Evolutionary conservation across 2,888 invertebrate species (phyloP).

Genomic region (Hemicrepidius hirtus): DNA sequence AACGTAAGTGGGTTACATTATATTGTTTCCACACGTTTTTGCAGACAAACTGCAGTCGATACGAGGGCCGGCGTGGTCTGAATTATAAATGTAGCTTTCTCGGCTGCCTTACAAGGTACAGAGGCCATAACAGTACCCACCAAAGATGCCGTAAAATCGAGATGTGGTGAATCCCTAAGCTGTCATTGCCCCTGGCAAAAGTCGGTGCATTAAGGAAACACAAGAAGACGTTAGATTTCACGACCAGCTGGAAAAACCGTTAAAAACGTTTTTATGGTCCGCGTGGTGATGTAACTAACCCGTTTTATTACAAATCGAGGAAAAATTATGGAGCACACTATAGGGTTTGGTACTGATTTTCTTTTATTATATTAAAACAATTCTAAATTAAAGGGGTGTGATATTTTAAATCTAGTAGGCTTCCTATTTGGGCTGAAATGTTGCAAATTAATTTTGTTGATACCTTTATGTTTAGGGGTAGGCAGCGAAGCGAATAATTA

Average conservation of each 20-base stretch:
- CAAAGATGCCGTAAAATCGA: slow-evolving; percentile 30
- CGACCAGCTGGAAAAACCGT: slow-evolving; percentile 5
- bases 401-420: too few species aligned
- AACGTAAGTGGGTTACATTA: slow-evolving; percentile 4
- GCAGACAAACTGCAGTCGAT: slow-evolving; percentile 40
- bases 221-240: slow-evolving; percentile 12
- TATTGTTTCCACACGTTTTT: slow-evolving; percentile 34
- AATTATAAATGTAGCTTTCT: slow-evolving; percentile 38
- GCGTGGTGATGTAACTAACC: not conserved
- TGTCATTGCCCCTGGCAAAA: slow-evolving; percentile 12
- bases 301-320: not conserved
- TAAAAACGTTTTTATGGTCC: slow-evolving; percentile 11
- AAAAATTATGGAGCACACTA: not conserved
- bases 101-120: slow-evolving; percentile 18
- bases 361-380: not conserved
- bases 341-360: too few species aligned
- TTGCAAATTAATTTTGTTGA: not conserved
- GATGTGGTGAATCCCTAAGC: slow-evolving; percentile 28
- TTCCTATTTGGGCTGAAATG: not conserved
- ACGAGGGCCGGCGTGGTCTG: slow-evolving; percentile 36
- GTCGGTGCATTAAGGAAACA: not conserved
- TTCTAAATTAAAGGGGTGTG: not conserved
- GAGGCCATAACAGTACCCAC: slow-evolving; percentile 24
- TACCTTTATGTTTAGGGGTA: not conserved
- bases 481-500: not conserved